Evolutionary conservation across 2,113 vertebrate genomes (phyloP), one percentile per base, ranked within the genome.

Genomic region (Mormyrus iriodes): DNA sequence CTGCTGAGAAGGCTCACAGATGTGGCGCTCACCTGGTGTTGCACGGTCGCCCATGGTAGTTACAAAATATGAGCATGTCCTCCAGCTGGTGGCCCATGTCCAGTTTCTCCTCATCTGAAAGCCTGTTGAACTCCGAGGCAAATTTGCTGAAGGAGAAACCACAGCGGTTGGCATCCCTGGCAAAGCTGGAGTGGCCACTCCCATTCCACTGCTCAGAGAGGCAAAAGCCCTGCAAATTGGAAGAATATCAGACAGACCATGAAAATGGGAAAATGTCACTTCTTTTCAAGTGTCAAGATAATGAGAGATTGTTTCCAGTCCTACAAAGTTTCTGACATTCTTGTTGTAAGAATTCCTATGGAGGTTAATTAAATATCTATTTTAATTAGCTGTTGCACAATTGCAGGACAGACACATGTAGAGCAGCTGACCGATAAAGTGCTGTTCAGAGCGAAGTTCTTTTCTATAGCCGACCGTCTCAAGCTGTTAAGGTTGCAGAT

Each of bases 401-500:
- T 8, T 19, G 35, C 19, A 44, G 39, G 53, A 24, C 31, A 42
- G 7, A 87, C 3, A 61, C 39, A 42, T 3, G 1, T 6, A 44
- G 31, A 61, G 85, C 15, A 58, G 42, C 79, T 83, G 13, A 92
- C 91, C 90, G 90, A 90, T 31, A 92, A 87, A 7, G 89, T 90
- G 58, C 55, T 90, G 21, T 52, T 73, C 87, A 91, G 89, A 31
- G 89, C 53, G 3, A 90, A 90, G 69, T 84, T 90, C 7, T 55
- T 82, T 46, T 61, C 88, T 15, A 91, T n/a, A 46, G 91, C 35
- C 0, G 91, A 91, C 4, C 89, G 49, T 7, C 53, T 58, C 8
- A 92, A 90, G 52, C 91, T 91, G 89, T 92, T 92, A 27, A 92
- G 58, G 82, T 92, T 92, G 48, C 91, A 92, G 87, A 92, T 90